Evolutionary conservation across 2,113 vertebrate species (phyloP), one percentile per base, ranked within the genome.

Genomic region (Takifugu flavidus): DNA sequence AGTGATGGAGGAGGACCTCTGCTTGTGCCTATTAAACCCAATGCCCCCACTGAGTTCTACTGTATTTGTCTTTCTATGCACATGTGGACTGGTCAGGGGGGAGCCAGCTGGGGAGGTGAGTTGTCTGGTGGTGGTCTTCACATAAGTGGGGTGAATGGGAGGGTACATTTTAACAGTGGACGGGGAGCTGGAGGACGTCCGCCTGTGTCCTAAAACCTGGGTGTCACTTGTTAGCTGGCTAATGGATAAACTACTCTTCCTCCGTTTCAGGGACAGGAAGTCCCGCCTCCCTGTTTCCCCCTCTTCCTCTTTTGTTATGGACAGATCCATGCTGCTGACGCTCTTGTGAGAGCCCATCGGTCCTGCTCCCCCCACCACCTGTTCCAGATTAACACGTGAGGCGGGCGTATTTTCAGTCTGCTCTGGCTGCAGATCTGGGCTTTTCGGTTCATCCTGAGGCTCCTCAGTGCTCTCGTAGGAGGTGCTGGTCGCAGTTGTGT

Each of bases 51-150:
- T 69, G 8, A 65, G 62, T n/a, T 80, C 78, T 11, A 66, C 72
- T 29, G 74, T 55, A 42, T 90, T 91, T 0, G 72, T 87, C 59
- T 87, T 92, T 58, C 94, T 88, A 42, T 87, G 88, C 44, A 90
- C 82, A 51, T 87, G 65, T 0, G 95, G 95, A 63, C 94, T 97
- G 62, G 93, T 93, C 2, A 84, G 82, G 0, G 95, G 95, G 45
- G 95, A 95, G 2, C 83, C 74, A 1, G 90, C 88, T 11, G 94
- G 94, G 59, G 95, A 95, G 65, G 92, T 95, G 74, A 97, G 90
- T 79, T 98, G 95, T 70, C 96, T 90, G n/a, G 95, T 96, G 69
- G 96, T 99, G 56, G 95, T 98, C 89, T 94, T 96, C 66, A 98
- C 92, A 56, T 98, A 98, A 47, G 94, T 95, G 2, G 95, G 92